A percentile compares a stretch with the other conserved stretches of the same genome.
Conservation (phyloP, 2,888 invertebrate species). For the Blomia tropicalis region DNA sequence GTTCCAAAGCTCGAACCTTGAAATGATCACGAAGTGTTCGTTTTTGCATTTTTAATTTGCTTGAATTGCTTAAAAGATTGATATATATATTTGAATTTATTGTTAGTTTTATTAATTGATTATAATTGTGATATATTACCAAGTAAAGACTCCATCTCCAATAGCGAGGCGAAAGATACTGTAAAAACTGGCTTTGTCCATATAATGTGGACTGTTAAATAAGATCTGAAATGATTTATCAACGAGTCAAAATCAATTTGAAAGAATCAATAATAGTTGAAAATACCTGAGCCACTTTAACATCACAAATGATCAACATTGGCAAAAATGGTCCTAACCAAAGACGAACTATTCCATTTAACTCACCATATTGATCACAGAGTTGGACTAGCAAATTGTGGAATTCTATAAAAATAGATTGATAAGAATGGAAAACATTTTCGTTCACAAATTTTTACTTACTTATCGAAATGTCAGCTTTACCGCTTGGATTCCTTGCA, state of each 20-base stretch:
- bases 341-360: background rate
- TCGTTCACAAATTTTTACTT: background rate
- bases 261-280: no score
- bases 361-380: background rate
- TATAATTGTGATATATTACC: background rate
- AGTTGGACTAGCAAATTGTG: background rate
- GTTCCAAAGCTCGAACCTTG: slow-evolving; percentile 1
- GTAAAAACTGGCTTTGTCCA: slow-evolving; percentile 14
- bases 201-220: slow-evolving; percentile 5
- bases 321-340: slow-evolving; percentile 13
- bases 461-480: background rate
- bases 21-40: background rate
- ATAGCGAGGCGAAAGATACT: slow-evolving; percentile 4
- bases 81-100: background rate
- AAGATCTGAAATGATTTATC: background rate
- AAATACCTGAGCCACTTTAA: background rate
- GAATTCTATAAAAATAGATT: background rate
- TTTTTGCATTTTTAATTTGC: slow-evolving; percentile 9
- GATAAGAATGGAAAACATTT: background rate
- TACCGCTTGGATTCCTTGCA: background rate
- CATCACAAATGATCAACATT: background rate
- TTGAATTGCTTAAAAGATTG: background rate
- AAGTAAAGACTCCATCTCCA: slow-evolving; percentile 11
- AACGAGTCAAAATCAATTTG: background rate
- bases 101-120: background rate